Base-by-base conservation (phyloP, 2,888 invertebrate genomes). In the Ernsta delagoae region DNA sequence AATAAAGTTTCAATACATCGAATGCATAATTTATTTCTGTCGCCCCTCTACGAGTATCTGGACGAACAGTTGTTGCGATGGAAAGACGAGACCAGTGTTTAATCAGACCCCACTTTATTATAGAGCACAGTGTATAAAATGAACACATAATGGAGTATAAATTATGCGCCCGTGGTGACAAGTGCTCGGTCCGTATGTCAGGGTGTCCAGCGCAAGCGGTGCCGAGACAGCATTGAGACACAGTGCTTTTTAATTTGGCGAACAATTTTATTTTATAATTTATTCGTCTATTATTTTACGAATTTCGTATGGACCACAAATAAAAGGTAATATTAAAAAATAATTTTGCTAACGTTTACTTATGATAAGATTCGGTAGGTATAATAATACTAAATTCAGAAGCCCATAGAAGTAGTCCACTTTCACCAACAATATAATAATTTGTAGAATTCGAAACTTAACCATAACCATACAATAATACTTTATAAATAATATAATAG, bases 151-250 rank as follows among this genome's bases (percentile, higher is more conserved):
- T 92, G 86, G 92, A 86, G 87, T 79, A 90, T 91, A 90, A 92
- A 93, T 93, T 92, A 92, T 89, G 87, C 86, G 83, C 76, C 75
- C 76, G 79, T 76, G 78, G 82, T 83, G 88, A 90, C 92, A 92
- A 92, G 92, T 92, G 92, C 88, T 80, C 79, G 70, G 79, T 87
- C 78, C 92, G 92, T 92, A 92, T 92, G 93, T 84, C 91, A 84
- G 80, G 82, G 92, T 91, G 92, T 92, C 86, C 86, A 86, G 73
- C 84, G 80, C 79, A 89, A 92, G 83, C 83, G 88, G 65, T 64
- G 50, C n/a, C 12, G 50, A 69, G 70, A 71, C 39, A 59, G 41
- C 60, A 48, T 11, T 45, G 72, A n/a, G 75, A 86, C 85, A 83
- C 78, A 89, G 81, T 56, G 80, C 0, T 3, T 11, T 5, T 3